Conservation (phyloP, 2,888 invertebrate genomes). For the Parapristionchus giblindavisi region DNA sequence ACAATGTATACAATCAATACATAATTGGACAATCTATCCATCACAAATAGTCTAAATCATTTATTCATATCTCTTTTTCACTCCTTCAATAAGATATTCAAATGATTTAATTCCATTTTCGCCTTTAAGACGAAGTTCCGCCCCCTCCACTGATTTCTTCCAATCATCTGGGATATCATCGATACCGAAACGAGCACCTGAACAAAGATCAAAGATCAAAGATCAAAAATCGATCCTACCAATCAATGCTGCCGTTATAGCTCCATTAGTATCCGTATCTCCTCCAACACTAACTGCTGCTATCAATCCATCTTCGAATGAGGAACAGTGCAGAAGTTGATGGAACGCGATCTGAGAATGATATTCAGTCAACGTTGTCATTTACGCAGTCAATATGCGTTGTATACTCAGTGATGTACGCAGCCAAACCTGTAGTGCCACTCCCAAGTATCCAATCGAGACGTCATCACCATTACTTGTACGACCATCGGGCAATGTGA, state of each 20-base stretch:
- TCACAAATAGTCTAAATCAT: no score
- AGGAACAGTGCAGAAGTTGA: neutral
- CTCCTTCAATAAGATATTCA: constrained; percentile 15
- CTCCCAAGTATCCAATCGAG: constrained; percentile 30
- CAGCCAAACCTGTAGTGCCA: constrained; percentile 24
- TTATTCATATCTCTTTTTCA: constrained; percentile 14
- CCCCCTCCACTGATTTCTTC: neutral
- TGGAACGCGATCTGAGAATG: constrained; percentile 6
- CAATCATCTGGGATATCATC: constrained; percentile 27
- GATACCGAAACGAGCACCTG: constrained; percentile 35
- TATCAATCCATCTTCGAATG: constrained; percentile 24
- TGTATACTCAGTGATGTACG: neutral
- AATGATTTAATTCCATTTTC: constrained; percentile 39
- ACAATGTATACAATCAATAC: no score
- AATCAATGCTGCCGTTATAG: constrained; percentile 22
- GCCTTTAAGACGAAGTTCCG: constrained; percentile 11
- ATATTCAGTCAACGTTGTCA: neutral
- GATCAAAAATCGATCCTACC: constrained; percentile 1
- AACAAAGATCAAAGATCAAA: neutral
- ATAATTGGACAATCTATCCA: no score
- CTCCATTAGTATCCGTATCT: constrained; percentile 38
- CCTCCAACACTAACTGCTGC: constrained; percentile 10
- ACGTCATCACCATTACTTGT: constrained; percentile 15
- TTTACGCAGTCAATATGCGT: neutral
- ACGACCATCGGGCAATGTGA: neutral